Evolutionary conservation across 2,888 invertebrate species (phyloP).

Genomic region (Prosapia bicincta): DNA sequence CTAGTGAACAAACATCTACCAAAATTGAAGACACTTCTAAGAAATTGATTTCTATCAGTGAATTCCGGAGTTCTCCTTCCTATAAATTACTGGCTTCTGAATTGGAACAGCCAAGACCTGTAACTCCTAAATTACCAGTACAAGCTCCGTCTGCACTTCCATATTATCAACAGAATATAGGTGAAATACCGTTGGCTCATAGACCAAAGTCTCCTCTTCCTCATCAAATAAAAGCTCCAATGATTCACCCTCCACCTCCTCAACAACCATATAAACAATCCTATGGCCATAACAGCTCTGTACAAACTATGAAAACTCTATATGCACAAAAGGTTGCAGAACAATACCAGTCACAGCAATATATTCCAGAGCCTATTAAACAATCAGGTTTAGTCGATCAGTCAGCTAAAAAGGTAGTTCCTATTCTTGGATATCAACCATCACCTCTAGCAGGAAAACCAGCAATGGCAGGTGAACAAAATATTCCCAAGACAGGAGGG

Average conservation of each 20-base stretch:
- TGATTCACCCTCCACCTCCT: constrained; percentile 13
- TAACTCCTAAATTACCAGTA: constrained; percentile 41
- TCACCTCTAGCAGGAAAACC: constrained; percentile 15
- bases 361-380: neutral
- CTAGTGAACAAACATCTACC: neutral
- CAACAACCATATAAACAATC: neutral
- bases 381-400: neutral
- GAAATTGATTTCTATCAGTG: neutral
- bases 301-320: constrained; percentile 7
- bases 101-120: constrained; percentile 3
- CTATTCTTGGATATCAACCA: constrained; percentile 4
- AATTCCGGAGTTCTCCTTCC: neutral
- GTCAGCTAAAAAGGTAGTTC: neutral
- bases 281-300: neutral
- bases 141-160: constrained; percentile 77
- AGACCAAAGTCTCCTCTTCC: constrained; percentile 35
- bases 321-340: constrained; percentile 1
- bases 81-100: constrained; percentile 5
- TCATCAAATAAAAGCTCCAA: constrained; percentile 34
- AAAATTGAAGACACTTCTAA: neutral
- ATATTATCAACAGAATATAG: constrained; percentile 58
- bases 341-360: constrained; percentile 7
- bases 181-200: constrained; percentile 35
- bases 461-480: constrained; percentile 9
- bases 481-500: constrained; percentile 6